Evolutionary conservation across 2,888 invertebrate species (phyloP), one percentile per base, ranked within the genome.

Genomic region (Lepidocyrtoides sp.): DNA sequence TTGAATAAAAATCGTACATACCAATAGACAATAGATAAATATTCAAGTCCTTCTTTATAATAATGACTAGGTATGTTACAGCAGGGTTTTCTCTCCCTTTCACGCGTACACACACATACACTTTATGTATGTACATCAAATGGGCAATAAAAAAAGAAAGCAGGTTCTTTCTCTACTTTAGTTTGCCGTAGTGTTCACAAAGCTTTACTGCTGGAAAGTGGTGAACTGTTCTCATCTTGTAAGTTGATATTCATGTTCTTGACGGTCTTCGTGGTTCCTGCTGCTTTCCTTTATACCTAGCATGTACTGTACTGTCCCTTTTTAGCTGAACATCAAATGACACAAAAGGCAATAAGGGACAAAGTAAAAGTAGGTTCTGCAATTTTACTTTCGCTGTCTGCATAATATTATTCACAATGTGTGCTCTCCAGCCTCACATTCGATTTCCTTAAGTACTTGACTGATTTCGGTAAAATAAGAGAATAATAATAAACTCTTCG

Each of bases 171-270:
- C 44, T 4, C 20, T 81, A 10, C 29, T 23, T 82, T 4, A 23
- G 54, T 51, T 36, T 69, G 17, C 41, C 36, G 20, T 48, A 48
- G 0, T 23, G 26, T 26, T 17, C 10, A 48, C 41, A 14, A 72
- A 7, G 57, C 51, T 44, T 48, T 20, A 20, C n/a, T 23, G 36
- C n/a, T 41, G 82, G 51, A 32, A 44, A 60, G 44, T 63, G 10
- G 48, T 75, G 48, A 69, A 77, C 77, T n/a, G 63, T 41, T 63
- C 72, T 89, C 89, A 89, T 75, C 83, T 89, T 84, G 89, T 90
- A 90, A 90, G 90, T 90, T 85, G 85, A 90, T 90, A 90, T 85
- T 54, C 90, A 77, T 84, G 89, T 89, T 89, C 84, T 85, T 85
- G 72, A 85, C 85, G 54, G 79, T 75, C 84, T 72, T 44, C n/a